Evolutionary conservation across 2,113 vertebrate species (phyloP), one percentile per base, ranked within the genome.

Genomic region (Ellobius talpinus): DNA sequence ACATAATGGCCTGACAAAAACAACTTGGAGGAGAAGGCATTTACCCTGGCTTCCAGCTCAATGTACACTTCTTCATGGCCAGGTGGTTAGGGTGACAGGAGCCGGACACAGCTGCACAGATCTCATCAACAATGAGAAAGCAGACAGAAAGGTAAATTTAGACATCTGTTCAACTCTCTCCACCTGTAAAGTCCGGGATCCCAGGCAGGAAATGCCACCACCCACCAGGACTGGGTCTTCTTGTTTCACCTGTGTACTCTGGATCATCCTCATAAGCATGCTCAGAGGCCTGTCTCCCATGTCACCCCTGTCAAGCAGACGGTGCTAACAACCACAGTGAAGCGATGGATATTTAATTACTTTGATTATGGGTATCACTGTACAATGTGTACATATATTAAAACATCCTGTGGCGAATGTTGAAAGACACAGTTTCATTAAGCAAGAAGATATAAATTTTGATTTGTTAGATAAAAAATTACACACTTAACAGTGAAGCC

Each of bases 21-120:
- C 42, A 13, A 21, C 42, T 2, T 36, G 10, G 29, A 47, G 16
- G 2, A 2, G 0, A 21, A 86, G 21, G 9, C 3, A 1, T 47
- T 86, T 66, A 33, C 42, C 19, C 19, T 23, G 36, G 39, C 10
- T 9, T 42, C 47, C 29, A 21, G 23, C 33, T 10, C 61, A 45
- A 10, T 63, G 58, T 65, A 31, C 55, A 45, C 4, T 85, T 13
- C 52, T n/a, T 58, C 36, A 61, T 61, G 55, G 5, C 52, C 52
- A 58, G 55, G 23, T 13, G 31, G 63, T 36, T 66, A 66, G 63
- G 81, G 29, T 86, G 63, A 47, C 63, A 47, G 39, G 14, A 66
- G 2, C 61, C 13, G 31, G 42, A 47, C 47, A 10, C 63, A 66
- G 0, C 39, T 79, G 17, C 2, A 52, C 5, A 33, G 33, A 68